These are phyloP conservation scores for Gila orcuttii DNA, from an alignment of 2,113 vertebrate genomes.

Conservation along the genomic window DNA sequence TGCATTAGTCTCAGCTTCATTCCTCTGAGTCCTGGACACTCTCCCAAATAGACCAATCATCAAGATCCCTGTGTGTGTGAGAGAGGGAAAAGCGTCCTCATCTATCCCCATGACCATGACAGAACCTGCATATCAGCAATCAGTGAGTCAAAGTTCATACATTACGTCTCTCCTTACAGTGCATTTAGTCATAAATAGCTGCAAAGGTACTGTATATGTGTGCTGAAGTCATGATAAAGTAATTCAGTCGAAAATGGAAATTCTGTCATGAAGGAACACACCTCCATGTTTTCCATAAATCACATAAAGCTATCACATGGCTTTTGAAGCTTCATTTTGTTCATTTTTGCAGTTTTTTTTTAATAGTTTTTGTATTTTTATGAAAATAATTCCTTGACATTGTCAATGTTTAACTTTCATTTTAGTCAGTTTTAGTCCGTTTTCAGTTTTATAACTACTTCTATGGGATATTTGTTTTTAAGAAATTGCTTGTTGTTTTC, in stretches of 20 bases:
- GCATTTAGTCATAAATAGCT: slow-evolving; percentile 12
- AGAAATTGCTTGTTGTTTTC: no score
- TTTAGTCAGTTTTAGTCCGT: background rate
- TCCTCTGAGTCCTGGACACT: slow-evolving; percentile 57
- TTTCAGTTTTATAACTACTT: no score
- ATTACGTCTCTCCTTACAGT: background rate
- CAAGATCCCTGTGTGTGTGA: slow-evolving; percentile 40
- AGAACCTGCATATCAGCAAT: slow-evolving; percentile 22
- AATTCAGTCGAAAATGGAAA: background rate
- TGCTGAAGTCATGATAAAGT: background rate
- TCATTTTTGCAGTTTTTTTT: background rate
- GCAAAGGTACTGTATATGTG: background rate
- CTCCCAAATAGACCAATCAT: slow-evolving; percentile 67
- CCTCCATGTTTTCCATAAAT: background rate
- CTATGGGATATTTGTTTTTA: no score
- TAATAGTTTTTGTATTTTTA: background rate
- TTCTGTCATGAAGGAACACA: background rate
- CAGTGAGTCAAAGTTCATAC: slow-evolving; percentile 2
- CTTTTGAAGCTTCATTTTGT: background rate
- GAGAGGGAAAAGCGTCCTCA: background rate
- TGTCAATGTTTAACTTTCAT: background rate
- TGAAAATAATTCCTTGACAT: background rate
- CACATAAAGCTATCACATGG: background rate
- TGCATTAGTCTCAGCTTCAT: slow-evolving; percentile 61
- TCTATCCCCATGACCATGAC: background rate